Base-by-base conservation (phyloP, 1,140 invertebrate species). In the Neodiprion fabricii region DNA sequence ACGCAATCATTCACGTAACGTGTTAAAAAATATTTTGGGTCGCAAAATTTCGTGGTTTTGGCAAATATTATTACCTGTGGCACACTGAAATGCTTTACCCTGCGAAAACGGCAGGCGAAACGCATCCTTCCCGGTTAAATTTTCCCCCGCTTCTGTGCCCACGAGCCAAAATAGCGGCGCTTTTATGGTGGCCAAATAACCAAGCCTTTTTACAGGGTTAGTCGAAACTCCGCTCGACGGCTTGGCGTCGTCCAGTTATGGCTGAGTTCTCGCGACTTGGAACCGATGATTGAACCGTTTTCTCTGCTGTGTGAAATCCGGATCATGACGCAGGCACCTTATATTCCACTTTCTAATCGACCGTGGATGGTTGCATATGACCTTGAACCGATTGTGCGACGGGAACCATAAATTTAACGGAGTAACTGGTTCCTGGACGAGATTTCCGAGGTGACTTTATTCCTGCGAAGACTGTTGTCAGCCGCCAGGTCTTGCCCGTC, bases 101-200 rank as follows among this genome's bases (percentile, higher is more conserved):
- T 76, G 77, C 72, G 48, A 10, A 48, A 9, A 50, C 4, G 53
- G 9, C 65, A 12, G 2, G n/a, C 75, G 9, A 40, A 40, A 10
- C 61, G 21, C 10, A 21, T 17, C 12, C 17, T 11, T 1, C 14
- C 61, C 67, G 74, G 40, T 48, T 67, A 72, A 70, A 48, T 73
- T 75, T 21, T 5, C 9, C 23, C 61, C 50, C 72, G 9, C 40
- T 66, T 7, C 50, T 48, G 17, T 66, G 7, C 53, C 50, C 78
- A 81, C 79, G 78, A 80, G 77, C 74, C 76, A 80, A 79, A 80
- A 65, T 79, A 81, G 79, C 74, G 76, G 76, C 77, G 53, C 53
- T 85, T 84, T 88, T 85, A 85, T 83, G 81, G 78, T 81, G 77
- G 79, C 73, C 76, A 80, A 86, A 81, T 79, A 76, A 78, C 72